Conservation (phyloP, 2,888 invertebrate species). For the Caenorhabditis macrosperma region DNA sequence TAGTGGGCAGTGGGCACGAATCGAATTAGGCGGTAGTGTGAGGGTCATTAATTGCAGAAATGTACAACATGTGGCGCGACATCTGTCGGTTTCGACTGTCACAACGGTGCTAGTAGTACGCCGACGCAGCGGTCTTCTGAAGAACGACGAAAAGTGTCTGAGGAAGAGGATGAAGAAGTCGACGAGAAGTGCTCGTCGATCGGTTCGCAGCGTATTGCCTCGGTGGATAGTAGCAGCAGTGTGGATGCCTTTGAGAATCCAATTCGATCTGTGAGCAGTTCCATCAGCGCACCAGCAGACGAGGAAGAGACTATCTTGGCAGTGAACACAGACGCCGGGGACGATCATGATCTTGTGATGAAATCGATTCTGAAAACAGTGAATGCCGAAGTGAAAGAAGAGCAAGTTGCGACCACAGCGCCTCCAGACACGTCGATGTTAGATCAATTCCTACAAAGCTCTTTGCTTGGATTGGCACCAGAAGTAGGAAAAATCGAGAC, state of each 20-base stretch:
- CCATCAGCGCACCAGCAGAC: constrained; percentile 23
- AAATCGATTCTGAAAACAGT: constrained; percentile 23
- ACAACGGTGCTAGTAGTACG: constrained; percentile 30
- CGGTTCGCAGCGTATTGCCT: constrained; percentile 31
- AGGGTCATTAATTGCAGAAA: constrained; percentile 42
- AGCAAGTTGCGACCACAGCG: background rate
- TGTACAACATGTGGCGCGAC: constrained; percentile 52
- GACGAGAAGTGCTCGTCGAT: constrained; percentile 45
- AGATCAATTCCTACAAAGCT: constrained; percentile 28
- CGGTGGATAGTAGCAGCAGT: constrained; percentile 18
- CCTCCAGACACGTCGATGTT: background rate
- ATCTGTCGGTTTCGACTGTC: constrained; percentile 42
- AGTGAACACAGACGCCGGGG: constrained; percentile 12
- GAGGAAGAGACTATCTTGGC: constrained; percentile 28
- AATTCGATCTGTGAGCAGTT: constrained; percentile 41
- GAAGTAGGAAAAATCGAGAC: constrained; percentile 3
- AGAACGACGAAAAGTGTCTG: constrained; percentile 33
- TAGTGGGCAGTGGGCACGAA: constrained; percentile 9
- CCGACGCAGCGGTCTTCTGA: constrained; percentile 39
- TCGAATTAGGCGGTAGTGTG: constrained; percentile 3
- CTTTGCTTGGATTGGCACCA: background rate
- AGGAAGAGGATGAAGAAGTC: constrained; percentile 32
- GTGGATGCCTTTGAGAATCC: constrained; percentile 25
- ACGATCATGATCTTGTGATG: constrained; percentile 43
- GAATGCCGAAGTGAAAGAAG: background rate